Evolutionary conservation across 2,113 vertebrate species (phyloP).

Genomic region (Chamaetylas fuelleborni): DNA sequence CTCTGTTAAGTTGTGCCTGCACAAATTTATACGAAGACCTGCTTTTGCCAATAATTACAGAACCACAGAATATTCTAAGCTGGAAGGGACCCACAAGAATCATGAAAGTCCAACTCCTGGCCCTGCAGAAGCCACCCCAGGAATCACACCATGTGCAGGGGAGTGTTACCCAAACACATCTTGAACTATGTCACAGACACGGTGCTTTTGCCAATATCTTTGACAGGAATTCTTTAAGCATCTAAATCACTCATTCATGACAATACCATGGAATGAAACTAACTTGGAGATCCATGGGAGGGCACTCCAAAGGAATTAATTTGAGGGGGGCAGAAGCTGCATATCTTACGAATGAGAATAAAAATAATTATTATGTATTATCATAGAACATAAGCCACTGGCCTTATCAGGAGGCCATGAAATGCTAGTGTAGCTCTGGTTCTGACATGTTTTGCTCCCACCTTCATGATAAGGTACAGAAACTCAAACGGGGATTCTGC

Average conservation of each 20-base stretch:
- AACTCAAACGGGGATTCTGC: accelerated
- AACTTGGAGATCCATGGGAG: background rate
- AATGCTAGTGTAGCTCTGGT: background rate
- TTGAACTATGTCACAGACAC: background rate
- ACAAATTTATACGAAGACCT: background rate
- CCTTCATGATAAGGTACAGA: background rate
- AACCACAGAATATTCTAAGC: background rate
- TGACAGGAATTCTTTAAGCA: background rate
- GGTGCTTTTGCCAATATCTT: background rate
- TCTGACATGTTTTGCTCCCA: background rate
- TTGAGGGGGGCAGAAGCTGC: background rate
- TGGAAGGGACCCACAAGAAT: background rate
- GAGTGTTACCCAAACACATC: accelerated
- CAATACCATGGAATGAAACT: background rate
- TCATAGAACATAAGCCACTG: accelerated
- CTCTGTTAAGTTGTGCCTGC: background rate
- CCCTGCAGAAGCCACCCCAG: background rate
- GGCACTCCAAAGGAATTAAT: background rate
- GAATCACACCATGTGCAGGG: background rate
- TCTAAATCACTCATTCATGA: background rate
- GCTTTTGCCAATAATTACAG: background rate
- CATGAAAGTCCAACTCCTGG: background rate
- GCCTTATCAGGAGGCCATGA: background rate
- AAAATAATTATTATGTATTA: background rate
- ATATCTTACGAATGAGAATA: background rate